Conservation (phyloP, 2,888 invertebrate genomes). For the Rhaphigaster nebulosa region DNA sequence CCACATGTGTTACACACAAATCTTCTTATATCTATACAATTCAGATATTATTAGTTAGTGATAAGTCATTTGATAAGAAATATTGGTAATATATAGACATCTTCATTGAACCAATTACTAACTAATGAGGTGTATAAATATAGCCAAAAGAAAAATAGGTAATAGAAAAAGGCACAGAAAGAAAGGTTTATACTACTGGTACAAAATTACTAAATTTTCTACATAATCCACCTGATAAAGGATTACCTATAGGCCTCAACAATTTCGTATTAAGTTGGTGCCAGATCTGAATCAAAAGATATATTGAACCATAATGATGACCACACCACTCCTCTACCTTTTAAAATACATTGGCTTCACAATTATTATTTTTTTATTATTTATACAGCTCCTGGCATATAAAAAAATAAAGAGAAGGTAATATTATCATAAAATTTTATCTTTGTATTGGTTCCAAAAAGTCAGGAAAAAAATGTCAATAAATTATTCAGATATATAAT, state of each 20-base stretch:
- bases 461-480: not conserved
- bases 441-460: not conserved
- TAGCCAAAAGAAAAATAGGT: not conserved
- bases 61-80: not conserved
- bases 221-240: not conserved
- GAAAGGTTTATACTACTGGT: not conserved
- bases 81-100: not conserved
- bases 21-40: conserved; percentile 47
- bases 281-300: no score
- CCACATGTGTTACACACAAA: conserved; percentile 27
- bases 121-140: not conserved
- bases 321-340: not conserved
- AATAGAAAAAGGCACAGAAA: not conserved
- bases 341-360: no score
- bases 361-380: no score
- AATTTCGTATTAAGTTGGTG: no score
- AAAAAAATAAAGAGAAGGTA: no score
- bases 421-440: no score
- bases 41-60: conserved; percentile 6
- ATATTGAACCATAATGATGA: not conserved
- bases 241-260: not conserved
- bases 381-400: no score
- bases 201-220: not conserved
- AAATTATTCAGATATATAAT: not conserved
- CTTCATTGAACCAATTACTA: not conserved